These are phyloP conservation scores for Linnaemya tessellans DNA, from an alignment of 2,888 invertebrate genomes.

Conservation along the genomic window DNA sequence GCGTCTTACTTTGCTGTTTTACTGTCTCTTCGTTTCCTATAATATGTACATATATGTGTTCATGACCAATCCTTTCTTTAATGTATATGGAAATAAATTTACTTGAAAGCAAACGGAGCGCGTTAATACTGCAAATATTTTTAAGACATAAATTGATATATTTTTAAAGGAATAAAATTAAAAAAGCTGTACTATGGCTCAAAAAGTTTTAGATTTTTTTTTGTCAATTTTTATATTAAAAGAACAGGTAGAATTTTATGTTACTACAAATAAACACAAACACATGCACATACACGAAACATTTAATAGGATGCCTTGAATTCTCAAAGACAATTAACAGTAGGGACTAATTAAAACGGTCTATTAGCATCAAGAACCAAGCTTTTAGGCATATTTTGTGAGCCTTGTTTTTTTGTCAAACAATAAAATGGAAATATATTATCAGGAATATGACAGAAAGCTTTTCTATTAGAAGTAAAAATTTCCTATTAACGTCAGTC, in stretches of 20 bases:
- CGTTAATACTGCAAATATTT: neutral
- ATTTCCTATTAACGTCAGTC: neutral
- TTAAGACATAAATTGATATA: neutral
- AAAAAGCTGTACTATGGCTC: slow-evolving; percentile 32
- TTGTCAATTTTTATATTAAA: slow-evolving; percentile 39
- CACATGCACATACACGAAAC: slow-evolving; percentile 20
- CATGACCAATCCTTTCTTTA: too few relatives aligned
- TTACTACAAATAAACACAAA: slow-evolving; percentile 29
- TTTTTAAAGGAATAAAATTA: neutral
- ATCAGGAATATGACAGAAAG: neutral
- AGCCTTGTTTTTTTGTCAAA: neutral
- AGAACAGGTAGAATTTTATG: slow-evolving; percentile 45
- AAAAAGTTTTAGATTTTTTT: slow-evolving; percentile 28
- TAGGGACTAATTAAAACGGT: slow-evolving; percentile 2
- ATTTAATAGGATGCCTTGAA: slow-evolving; percentile 55
- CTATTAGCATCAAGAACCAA: too few relatives aligned
- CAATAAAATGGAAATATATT: neutral
- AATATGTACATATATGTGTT: too few relatives aligned
- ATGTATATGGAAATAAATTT: too few relatives aligned
- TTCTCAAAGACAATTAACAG: slow-evolving; percentile 23
- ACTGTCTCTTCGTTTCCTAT: too few relatives aligned
- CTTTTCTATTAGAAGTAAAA: neutral
- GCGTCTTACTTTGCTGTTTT: too few relatives aligned
- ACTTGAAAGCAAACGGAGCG: too few relatives aligned
- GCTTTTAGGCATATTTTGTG: too few relatives aligned